A percentile compares a stretch with the other conserved stretches of the same genome.
Evolutionary conservation across 2,113 vertebrate genomes (phyloP).

Genomic region (Xiphophorus hellerii): DNA sequence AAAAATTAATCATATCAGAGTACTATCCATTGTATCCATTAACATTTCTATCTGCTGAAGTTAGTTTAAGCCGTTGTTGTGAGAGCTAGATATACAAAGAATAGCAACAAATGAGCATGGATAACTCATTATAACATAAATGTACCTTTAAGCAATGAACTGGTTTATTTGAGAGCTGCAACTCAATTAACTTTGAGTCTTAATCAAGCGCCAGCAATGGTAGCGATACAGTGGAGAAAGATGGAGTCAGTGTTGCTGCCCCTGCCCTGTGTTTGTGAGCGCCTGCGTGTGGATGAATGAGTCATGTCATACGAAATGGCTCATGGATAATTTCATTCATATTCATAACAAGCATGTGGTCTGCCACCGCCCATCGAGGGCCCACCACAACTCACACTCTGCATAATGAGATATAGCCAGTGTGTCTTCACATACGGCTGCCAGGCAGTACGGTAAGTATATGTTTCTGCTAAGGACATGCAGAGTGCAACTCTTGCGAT

Average conservation of each 20-base stretch:
- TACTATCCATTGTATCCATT: too few relatives aligned
- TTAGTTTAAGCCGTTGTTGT: not conserved
- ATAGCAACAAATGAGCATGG: conserved; percentile 10
- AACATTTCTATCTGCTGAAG: not conserved
- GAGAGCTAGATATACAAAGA: not conserved
- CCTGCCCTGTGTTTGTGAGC: conserved; percentile 29
- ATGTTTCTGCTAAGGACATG: conserved; percentile 24
- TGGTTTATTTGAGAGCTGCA: conserved; percentile 48
- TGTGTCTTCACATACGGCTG: conserved; percentile 30
- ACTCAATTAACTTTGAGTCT: conserved; percentile 66
- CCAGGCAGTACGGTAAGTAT: conserved; percentile 29
- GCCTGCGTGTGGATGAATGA: conserved; percentile 69
- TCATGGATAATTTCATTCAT: conserved; percentile 80
- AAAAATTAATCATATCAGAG: not conserved
- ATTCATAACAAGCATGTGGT: conserved; percentile 77
- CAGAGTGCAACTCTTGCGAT: conserved; percentile 5
- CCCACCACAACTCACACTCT: conserved; percentile 68
- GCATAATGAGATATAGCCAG: conserved; percentile 67
- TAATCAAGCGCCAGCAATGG: conserved; percentile 60
- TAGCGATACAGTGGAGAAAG: conserved; percentile 50
- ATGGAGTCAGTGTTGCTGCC: conserved; percentile 40
- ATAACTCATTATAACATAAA: conserved; percentile 22
- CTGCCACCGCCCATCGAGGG: conserved; percentile 59
- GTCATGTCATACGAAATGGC: conserved; percentile 73
- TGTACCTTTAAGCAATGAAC: conserved; percentile 41